Conservation (phyloP, 2,113 vertebrate genomes). For the Odocoileus hemionus region DNA sequence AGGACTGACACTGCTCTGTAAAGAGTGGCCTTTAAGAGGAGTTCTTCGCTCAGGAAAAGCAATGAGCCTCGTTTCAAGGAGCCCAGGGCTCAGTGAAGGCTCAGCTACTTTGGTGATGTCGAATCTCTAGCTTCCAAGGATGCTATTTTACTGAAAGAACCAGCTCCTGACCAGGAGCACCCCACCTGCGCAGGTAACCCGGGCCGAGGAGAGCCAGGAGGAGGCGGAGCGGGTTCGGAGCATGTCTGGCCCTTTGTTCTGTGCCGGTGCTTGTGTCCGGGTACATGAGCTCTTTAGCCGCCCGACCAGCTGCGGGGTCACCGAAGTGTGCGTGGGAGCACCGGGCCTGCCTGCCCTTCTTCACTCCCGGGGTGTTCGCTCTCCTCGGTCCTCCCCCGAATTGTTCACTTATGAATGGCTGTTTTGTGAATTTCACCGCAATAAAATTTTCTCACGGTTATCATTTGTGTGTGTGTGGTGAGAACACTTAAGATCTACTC, state of each 20-base stretch:
- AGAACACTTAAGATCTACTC: neutral
- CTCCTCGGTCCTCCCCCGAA: neutral
- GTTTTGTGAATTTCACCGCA: neutral
- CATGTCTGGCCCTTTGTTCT: conserved; percentile 33
- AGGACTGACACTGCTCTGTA: neutral
- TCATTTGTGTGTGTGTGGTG: neutral
- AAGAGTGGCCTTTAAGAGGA: neutral
- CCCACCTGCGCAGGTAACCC: conserved; percentile 64
- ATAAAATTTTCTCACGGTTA: neutral
- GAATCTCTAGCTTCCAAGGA: neutral
- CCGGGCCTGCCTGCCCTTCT: neutral
- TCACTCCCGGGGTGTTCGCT: neutral
- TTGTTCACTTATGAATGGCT: neutral
- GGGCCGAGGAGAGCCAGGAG: neutral
- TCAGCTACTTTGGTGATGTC: neutral
- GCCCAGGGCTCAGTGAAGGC: neutral
- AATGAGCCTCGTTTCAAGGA: neutral
- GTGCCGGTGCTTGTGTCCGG: neutral
- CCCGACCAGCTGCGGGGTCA: neutral
- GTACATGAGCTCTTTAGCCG: neutral
- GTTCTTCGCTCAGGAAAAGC: neutral
- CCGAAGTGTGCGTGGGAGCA: neutral
- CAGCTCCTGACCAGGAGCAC: neutral
- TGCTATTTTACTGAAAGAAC: neutral
- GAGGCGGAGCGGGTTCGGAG: neutral